phyloP scores from a whole-genome alignment of 2,888 invertebrate genomes.

The Hecatera dysodea region DNA sequence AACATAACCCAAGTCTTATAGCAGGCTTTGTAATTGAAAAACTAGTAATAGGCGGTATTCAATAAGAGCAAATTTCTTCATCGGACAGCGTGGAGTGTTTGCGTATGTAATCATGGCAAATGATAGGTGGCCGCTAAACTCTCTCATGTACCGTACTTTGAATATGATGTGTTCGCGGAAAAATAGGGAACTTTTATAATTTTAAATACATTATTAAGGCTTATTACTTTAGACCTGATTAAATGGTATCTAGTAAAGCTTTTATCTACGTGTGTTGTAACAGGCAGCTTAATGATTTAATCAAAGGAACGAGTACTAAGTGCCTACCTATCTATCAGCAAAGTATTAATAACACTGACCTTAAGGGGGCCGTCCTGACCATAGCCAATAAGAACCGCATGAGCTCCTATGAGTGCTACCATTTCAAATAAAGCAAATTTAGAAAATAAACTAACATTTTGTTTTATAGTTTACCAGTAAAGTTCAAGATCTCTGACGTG shows the following conservation, averaged over 20 bases:
- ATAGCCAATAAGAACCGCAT: slow-evolving; percentile 5
- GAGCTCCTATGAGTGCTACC: neutral
- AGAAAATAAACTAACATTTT: neutral
- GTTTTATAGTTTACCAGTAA: neutral
- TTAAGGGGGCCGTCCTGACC: slow-evolving; percentile 9
- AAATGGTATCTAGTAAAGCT: slow-evolving; percentile 18
- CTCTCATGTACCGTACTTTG: slow-evolving; percentile 54
- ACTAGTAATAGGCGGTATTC: slow-evolving; percentile 70
- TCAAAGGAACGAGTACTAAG: slow-evolving; percentile 1
- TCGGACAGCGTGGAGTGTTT: slow-evolving; percentile 77
- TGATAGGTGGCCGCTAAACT: slow-evolving; percentile 76
- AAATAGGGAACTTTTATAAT: slow-evolving; percentile 48
- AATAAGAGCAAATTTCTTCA: slow-evolving; percentile 86
- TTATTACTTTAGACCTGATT: slow-evolving; percentile 35
- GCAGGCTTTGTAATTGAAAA: slow-evolving; percentile 72
- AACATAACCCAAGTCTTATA: slow-evolving; percentile 47
- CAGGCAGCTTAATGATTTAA: slow-evolving; percentile 30
- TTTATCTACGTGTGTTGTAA: neutral
- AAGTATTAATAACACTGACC: slow-evolving; percentile 25
- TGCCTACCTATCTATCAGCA: neutral
- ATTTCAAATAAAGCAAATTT: slow-evolving; percentile 1
- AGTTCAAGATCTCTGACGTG: neutral
- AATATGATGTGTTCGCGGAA: slow-evolving; percentile 57
- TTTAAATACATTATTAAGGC: slow-evolving; percentile 39
- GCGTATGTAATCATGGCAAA: slow-evolving; percentile 82